Conservation (phyloP, 2,888 invertebrate genomes). For the Ethmia dodecea region DNA sequence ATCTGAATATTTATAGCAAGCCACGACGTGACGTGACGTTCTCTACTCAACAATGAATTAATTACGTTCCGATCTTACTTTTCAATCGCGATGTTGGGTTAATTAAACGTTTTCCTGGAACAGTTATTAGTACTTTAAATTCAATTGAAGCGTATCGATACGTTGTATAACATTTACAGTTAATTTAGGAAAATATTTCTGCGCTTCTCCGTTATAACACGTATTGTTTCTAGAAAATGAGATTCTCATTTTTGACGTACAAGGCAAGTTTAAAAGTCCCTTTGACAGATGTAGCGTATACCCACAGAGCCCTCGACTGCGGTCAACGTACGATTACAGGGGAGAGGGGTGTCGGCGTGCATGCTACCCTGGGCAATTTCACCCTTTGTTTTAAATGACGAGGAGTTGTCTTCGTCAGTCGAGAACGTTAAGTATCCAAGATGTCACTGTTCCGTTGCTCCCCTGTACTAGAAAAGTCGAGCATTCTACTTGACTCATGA, state of each 20-base stretch:
- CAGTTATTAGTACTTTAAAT: conserved; percentile 8
- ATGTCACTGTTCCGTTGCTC: conserved; percentile 55
- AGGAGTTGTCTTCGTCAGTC: conserved; percentile 48
- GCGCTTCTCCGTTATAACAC: no score
- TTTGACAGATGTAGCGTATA: conserved; percentile 32
- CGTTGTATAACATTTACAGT: conserved; percentile 1
- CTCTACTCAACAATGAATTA: conserved; percentile 34
- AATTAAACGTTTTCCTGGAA: conserved; percentile 11
- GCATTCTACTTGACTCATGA: conserved; percentile 46
- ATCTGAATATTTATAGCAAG: conserved; percentile 43
- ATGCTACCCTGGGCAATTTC: conserved; percentile 54
- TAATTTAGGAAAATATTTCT: no score
- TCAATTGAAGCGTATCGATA: conserved; percentile 5
- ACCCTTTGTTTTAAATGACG: conserved; percentile 68
- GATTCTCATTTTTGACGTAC: no score
- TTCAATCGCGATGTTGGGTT: conserved; percentile 17
- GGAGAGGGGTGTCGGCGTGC: conserved; percentile 35
- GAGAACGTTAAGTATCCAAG: conserved; percentile 53
- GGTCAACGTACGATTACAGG: conserved; percentile 49
- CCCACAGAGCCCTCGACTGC: conserved; percentile 39
- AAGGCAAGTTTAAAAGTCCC: conserved; percentile 1
- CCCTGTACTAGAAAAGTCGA: conserved; percentile 47
- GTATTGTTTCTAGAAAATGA: no score
- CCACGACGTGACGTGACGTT: conserved; percentile 32
- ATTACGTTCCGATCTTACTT: conserved; percentile 30